Conservation (phyloP, 2,113 vertebrate genomes). For the Semnornis frantzii region DNA sequence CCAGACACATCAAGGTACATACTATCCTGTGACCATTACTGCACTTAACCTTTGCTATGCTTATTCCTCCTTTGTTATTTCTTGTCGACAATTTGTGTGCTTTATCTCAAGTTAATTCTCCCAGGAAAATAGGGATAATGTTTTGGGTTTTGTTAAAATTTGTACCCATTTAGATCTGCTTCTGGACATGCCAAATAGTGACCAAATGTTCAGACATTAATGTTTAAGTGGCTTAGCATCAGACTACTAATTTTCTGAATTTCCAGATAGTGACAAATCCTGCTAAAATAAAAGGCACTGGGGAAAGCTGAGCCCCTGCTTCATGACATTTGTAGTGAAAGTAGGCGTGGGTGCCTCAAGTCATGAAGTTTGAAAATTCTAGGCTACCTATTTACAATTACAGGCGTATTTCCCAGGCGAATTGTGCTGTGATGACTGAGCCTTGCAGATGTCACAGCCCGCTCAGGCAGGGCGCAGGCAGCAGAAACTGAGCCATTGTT, state of each 20-base stretch:
- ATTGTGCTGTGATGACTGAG: background rate
- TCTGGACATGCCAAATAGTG: background rate
- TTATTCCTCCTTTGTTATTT: background rate
- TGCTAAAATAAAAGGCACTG: background rate
- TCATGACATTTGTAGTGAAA: background rate
- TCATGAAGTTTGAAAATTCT: background rate
- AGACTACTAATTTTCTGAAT: background rate
- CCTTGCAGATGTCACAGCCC: background rate
- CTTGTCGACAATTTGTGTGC: background rate
- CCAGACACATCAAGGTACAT: background rate
- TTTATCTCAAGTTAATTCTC: background rate
- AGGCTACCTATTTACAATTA: background rate
- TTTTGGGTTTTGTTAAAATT: background rate
- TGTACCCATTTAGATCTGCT: background rate
- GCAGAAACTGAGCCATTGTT: constrained; percentile 48
- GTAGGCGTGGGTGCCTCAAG: background rate
- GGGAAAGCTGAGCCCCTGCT: background rate
- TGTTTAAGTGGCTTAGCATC: background rate
- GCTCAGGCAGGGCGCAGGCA: background rate
- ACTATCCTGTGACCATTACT: background rate
- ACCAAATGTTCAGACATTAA: background rate
- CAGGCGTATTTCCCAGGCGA: background rate
- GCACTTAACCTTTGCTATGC: background rate
- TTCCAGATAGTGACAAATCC: background rate
- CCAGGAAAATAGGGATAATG: background rate